Evolutionary conservation across 2,888 invertebrate genomes (phyloP), one percentile per base, ranked within the genome.

Genomic region (Abrostola triplasia): DNA sequence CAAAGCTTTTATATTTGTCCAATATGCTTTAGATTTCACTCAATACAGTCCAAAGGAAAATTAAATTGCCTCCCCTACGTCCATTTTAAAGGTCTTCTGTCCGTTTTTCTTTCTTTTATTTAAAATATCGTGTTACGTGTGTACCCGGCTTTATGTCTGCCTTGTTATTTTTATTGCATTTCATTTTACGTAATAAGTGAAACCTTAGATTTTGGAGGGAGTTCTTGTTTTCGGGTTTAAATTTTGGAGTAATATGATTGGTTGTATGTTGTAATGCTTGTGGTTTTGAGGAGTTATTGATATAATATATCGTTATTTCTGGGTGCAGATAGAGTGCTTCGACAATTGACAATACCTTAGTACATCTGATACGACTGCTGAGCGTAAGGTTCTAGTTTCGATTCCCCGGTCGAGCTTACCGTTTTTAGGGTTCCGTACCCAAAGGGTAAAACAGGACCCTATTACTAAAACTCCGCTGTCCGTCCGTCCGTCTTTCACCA

Each of bases 1-100:
- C 92, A 92, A 92, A 92, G 92, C 91, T 84, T 87, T 84, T 88
- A 84, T 85, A 89, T 87, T 83, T 85, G 88, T 89, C 88, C 93
- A 90, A 91, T 92, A 92, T 93, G 92, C 91, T 93, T 90, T 85
- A 88, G 91, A 93, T 93, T 94, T 91, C 92, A 88, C 89, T 90
- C 91, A 90, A 91, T 90, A 84, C 86, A 86, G 92, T 89, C 91
- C 88, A 84, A 77, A 47, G 80, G 84, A 82, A 92, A 93, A 94
- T 93, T 92, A 92, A 94, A 94, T 94, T 93, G 90, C 77, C 81
- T 83, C 86, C 84, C 88, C 91, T 84, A 37, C 71, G 71, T 76
- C 76, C 83, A 79, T 86, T 93, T 93, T 93, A 92, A 92, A 93
- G 92, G 93, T 90, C 89, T 92, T 90, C 92, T 88, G 92, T 92